phyloP scores from a whole-genome alignment of 2,888 invertebrate genomes.

The Drosophila tripunctata region DNA sequence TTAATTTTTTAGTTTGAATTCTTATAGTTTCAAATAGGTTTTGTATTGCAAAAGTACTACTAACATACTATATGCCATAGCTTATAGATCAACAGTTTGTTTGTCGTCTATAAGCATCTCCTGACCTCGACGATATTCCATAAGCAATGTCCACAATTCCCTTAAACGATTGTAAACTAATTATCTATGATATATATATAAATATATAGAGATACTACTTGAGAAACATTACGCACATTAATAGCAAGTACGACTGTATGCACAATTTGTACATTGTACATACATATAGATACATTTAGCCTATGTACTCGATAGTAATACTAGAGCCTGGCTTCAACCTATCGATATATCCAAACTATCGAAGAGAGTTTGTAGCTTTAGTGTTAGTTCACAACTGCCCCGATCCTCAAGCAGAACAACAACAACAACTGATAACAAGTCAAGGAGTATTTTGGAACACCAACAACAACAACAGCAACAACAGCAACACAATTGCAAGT shows the following conservation, averaged over 20 bases:
- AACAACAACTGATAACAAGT: too few relatives aligned
- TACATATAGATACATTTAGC: slow-evolving; percentile 1
- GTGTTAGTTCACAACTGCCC: slow-evolving; percentile 32
- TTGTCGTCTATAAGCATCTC: background rate
- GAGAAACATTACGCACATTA: slow-evolving; percentile 13
- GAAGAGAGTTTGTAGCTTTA: slow-evolving; percentile 31
- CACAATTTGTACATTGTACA: background rate
- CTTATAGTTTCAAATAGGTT: too few relatives aligned
- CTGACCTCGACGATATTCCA: slow-evolving; percentile 19
- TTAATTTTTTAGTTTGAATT: background rate
- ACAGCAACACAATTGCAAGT: background rate
- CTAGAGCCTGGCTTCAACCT: slow-evolving; percentile 61
- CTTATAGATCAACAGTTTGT: too few relatives aligned
- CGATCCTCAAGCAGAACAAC: background rate
- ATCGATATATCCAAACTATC: slow-evolving; percentile 12
- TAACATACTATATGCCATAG: too few relatives aligned
- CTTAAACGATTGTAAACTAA: background rate
- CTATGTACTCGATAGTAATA: slow-evolving; percentile 17
- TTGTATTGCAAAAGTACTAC: too few relatives aligned
- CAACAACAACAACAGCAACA: too few relatives aligned
- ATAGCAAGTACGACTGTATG: slow-evolving; percentile 29
- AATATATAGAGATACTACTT: background rate
- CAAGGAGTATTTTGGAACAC: too few relatives aligned
- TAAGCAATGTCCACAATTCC: slow-evolving; percentile 11
- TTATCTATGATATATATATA: background rate